phyloP scores from a whole-genome alignment of 1,140 invertebrate genomes.

The Homarus americanus region DNA sequence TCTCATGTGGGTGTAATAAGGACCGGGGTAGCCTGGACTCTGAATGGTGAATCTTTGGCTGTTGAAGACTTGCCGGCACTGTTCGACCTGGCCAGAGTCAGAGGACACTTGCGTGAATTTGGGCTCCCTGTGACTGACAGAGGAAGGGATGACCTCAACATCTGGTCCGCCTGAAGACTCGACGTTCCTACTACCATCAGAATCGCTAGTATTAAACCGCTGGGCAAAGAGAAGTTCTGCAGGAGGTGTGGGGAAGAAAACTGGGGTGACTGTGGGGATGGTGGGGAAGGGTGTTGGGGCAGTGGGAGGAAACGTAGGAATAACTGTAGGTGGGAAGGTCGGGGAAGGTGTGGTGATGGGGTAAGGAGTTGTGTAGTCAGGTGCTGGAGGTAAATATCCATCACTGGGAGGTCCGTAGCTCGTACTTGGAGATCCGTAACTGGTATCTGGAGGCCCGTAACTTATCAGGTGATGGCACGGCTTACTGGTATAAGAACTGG shows the following conservation, averaged over 20 bases:
- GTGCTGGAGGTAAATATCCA: background rate
- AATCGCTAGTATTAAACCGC: background rate
- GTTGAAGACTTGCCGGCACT: slow-evolving; percentile 29
- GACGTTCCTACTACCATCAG: background rate
- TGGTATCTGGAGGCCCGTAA: background rate
- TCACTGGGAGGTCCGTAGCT: background rate
- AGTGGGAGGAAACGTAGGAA: background rate
- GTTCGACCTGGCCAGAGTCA: background rate
- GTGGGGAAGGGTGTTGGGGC: background rate
- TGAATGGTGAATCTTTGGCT: slow-evolving; percentile 4
- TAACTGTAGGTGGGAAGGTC: background rate
- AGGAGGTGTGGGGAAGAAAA: background rate
- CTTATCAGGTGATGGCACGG: background rate
- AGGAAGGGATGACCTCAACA: background rate
- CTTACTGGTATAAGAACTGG: background rate
- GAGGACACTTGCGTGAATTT: background rate
- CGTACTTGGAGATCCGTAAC: background rate
- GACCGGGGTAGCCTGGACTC: slow-evolving; percentile 57
- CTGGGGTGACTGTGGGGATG: slow-evolving; percentile 23
- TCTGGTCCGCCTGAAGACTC: background rate
- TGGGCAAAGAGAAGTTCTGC: background rate
- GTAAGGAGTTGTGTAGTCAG: background rate
- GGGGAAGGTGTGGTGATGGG: background rate
- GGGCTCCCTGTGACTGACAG: background rate
- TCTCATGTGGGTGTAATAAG: slow-evolving; percentile 49